Evolutionary conservation across 2,888 invertebrate species (phyloP).

Genomic region (Drosophila tanythrix): DNA sequence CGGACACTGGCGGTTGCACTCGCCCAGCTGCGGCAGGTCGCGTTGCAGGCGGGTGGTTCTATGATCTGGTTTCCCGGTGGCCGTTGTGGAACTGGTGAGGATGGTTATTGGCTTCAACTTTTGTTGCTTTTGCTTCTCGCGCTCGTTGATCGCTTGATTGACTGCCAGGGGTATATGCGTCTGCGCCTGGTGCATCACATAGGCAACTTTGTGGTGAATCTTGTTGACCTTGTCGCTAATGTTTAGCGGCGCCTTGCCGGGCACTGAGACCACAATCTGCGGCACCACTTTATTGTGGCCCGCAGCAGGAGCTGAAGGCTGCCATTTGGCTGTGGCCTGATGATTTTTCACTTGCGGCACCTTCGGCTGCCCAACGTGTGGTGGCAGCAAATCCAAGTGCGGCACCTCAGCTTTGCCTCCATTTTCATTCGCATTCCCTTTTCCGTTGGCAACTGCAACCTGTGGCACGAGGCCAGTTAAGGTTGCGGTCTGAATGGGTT

Average conservation of each 20-base stretch:
- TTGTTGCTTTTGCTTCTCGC: conserved; percentile 26
- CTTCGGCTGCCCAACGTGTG: conserved; percentile 51
- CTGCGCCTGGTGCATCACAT: conserved; percentile 71
- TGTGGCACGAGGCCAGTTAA: conserved; percentile 63
- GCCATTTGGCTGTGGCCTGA: conserved; percentile 51
- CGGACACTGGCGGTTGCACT: conserved; percentile 67
- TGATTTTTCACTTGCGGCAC: conserved; percentile 66
- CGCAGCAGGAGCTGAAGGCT: conserved; percentile 33
- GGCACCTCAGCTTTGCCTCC: conserved; percentile 33
- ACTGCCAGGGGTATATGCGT: conserved; percentile 63
- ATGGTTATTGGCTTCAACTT: background rate
- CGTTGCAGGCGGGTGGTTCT: conserved; percentile 47
- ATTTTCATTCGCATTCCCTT: background rate
- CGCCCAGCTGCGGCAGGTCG: conserved; percentile 54
- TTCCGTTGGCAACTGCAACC: conserved; percentile 32
- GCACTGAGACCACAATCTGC: conserved; percentile 55
- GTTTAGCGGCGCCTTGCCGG: conserved; percentile 49
- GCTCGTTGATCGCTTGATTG: conserved; percentile 60
- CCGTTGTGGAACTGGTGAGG: background rate
- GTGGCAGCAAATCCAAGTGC: conserved; percentile 62
- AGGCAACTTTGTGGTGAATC: conserved; percentile 57
- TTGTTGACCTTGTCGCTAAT: conserved; percentile 64
- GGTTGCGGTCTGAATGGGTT: conserved; percentile 31
- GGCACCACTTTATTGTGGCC: conserved; percentile 57
- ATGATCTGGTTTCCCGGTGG: background rate